These are phyloP conservation scores for Tetrax tetrax DNA, from an alignment of 2,113 vertebrate genomes.

Conservation along the genomic window DNA sequence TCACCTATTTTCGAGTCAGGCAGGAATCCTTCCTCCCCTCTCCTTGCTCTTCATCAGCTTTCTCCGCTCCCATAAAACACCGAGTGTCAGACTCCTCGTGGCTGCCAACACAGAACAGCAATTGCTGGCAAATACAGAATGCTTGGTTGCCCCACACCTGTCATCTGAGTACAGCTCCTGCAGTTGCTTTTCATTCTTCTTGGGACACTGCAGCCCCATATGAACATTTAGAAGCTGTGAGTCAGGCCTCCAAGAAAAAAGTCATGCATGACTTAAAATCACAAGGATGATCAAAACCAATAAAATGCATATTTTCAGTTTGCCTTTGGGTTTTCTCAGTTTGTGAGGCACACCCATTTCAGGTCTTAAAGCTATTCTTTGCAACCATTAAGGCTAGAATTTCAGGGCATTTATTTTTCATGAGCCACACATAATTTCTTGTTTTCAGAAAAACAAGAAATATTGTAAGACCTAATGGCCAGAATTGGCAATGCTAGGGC, in stretches of 20 bases:
- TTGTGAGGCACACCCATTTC: background rate
- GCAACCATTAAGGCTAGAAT: background rate
- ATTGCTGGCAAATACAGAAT: background rate
- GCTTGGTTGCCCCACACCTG: background rate
- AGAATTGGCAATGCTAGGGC: background rate
- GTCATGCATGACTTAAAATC: conserved; percentile 47
- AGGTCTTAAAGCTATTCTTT: background rate
- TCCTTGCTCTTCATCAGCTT: background rate
- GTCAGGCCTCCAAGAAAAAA: conserved; percentile 20
- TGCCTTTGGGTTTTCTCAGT: conserved; percentile 23
- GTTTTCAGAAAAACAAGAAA: conserved; percentile 5
- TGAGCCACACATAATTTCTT: background rate
- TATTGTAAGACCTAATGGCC: background rate
- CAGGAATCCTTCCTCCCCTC: background rate
- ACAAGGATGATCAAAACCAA: conserved; percentile 22
- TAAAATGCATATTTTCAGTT: conserved; percentile 30
- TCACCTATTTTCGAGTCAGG: background rate
- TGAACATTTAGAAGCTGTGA: background rate
- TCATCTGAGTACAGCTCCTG: background rate
- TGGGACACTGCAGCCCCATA: background rate
- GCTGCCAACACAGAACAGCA: background rate
- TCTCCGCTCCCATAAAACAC: background rate
- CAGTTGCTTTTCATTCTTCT: background rate
- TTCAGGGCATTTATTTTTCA: background rate
- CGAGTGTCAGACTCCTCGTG: background rate